Conservation (phyloP, 2,888 invertebrate genomes). For the Thereva nobilitata region DNA sequence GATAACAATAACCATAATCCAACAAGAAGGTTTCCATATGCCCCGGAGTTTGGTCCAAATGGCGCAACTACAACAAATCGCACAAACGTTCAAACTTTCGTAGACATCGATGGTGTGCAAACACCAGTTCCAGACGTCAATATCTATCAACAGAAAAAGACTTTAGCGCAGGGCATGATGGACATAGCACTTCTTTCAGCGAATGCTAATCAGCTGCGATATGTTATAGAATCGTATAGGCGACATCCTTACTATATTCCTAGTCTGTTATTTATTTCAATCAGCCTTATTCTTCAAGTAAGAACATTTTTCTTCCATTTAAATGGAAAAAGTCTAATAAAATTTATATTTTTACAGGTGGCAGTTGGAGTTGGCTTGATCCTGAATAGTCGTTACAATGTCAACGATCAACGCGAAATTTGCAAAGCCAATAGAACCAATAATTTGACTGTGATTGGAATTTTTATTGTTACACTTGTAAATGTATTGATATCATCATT, state of each 20-base stretch:
- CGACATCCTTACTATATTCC: constrained; percentile 77
- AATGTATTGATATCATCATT: constrained; percentile 90
- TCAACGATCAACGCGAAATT: constrained; percentile 73
- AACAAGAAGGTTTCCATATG: constrained; percentile 46
- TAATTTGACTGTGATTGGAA: constrained; percentile 80
- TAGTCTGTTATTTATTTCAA: constrained; percentile 72
- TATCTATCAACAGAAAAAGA: constrained; percentile 88
- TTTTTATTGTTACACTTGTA: constrained; percentile 83
- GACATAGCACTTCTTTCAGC: constrained; percentile 85
- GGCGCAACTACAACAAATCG: too few relatives aligned
- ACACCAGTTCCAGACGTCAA: constrained; percentile 72
- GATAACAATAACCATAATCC: constrained; percentile 43
- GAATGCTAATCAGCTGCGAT: constrained; percentile 86
- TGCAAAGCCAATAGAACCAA: constrained; percentile 80
- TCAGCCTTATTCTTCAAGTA: constrained; percentile 81
- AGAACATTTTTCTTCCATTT: background rate
- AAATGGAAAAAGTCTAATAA: background rate
- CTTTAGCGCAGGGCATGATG: constrained; percentile 91
- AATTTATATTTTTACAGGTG: constrained; percentile 61
- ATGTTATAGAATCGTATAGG: constrained; percentile 73
- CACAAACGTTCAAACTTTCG: constrained; percentile 40
- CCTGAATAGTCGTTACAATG: constrained; percentile 79
- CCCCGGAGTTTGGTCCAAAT: constrained; percentile 48
- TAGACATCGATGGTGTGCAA: constrained; percentile 43
- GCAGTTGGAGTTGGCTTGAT: constrained; percentile 83